Evolutionary conservation across 2,888 invertebrate genomes (phyloP).

Genomic region (Eupithecia subumbrata): DNA sequence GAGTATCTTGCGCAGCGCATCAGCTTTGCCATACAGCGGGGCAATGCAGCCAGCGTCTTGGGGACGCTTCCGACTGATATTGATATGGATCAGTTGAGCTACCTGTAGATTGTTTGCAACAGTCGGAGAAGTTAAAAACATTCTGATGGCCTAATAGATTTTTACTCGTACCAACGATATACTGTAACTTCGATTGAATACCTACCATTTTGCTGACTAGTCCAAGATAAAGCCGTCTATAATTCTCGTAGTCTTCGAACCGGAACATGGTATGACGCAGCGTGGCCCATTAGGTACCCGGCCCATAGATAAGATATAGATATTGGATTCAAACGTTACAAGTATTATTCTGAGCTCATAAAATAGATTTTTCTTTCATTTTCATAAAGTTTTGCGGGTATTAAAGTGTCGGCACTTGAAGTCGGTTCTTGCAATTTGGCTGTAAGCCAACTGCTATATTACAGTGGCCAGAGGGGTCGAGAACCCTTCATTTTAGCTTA

Average conservation of each 20-base stretch:
- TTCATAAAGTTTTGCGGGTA: constrained; percentile 72
- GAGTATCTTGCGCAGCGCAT: no score
- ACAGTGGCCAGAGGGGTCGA: constrained; percentile 50
- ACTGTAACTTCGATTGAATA: background rate
- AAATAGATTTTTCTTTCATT: constrained; percentile 60
- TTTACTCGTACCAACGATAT: background rate
- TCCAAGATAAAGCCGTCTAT: background rate
- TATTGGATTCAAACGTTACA: constrained; percentile 26
- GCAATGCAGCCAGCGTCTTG: no score
- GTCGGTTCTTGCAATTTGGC: constrained; percentile 61
- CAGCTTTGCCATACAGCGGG: no score
- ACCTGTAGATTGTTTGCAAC: no score
- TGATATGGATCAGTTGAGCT: no score
- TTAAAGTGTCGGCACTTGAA: constrained; percentile 66
- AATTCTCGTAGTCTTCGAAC: constrained; percentile 7
- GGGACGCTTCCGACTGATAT: no score
- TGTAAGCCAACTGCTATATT: constrained; percentile 62
- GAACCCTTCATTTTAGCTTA: constrained; percentile 62
- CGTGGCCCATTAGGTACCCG: constrained; percentile 18
- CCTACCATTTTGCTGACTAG: background rate
- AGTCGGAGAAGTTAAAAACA: no score
- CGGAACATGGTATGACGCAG: constrained; percentile 17
- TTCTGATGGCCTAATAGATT: background rate
- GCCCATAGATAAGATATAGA: constrained; percentile 29
- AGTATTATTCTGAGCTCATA: constrained; percentile 33